Conservation (phyloP, 2,113 vertebrate genomes). For the Phyllostomus discolor region DNA sequence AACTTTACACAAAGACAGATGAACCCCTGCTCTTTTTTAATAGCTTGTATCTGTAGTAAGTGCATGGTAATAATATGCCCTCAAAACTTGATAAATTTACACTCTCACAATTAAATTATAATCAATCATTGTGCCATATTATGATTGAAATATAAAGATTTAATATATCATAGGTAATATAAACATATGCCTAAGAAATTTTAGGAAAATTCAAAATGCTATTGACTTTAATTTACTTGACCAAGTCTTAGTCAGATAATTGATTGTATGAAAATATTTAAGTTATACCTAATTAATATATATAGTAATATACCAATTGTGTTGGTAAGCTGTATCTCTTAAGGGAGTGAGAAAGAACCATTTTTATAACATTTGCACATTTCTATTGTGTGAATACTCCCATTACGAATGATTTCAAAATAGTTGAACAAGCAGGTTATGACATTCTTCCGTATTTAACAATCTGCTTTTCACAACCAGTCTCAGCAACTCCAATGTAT, state of each 20-base stretch:
- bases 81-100: neutral
- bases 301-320: neutral
- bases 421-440: neutral
- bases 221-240: neutral
- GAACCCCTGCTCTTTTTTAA: neutral
- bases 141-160: neutral
- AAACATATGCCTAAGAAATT: neutral
- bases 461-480: neutral
- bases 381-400: neutral
- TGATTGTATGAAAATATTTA: neutral
- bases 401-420: neutral
- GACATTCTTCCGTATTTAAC: neutral
- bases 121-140: neutral
- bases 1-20: neutral
- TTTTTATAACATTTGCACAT: neutral
- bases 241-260: neutral
- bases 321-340: neutral
- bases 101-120: neutral
- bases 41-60: neutral
- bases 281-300: neutral
- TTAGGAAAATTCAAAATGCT: neutral
- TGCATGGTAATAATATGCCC: neutral
- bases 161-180: neutral
- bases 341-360: neutral
- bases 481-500: neutral